phyloP scores from a whole-genome alignment of 2,797 vertebrate genomes.

The Echiichthys vipera region DNA sequence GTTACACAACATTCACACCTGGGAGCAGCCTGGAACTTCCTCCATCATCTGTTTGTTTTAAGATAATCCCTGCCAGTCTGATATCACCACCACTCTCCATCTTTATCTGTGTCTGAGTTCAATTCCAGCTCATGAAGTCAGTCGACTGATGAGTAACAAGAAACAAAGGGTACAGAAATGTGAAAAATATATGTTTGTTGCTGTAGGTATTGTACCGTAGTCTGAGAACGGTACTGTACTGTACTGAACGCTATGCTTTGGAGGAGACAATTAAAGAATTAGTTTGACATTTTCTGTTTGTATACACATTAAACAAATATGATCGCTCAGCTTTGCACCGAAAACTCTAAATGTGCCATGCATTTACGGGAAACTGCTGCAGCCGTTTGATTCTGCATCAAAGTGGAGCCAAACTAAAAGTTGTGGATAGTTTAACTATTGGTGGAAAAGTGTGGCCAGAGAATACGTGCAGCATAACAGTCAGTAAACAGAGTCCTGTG shows the following conservation, averaged over 20 bases:
- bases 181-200: background rate
- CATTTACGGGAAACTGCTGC: too few relatives aligned
- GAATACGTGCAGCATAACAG: too few relatives aligned
- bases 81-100: background rate
- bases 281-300: background rate
- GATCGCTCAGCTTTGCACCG: background rate
- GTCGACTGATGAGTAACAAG: background rate
- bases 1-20: conserved; percentile 16
- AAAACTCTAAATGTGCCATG: too few relatives aligned
- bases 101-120: background rate
- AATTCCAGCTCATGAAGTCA: background rate
- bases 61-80: background rate
- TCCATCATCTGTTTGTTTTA: background rate
- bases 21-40: background rate
- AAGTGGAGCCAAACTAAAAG: too few relatives aligned
- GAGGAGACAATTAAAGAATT: too few relatives aligned
- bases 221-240: too few relatives aligned
- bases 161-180: background rate
- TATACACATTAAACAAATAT: background rate
- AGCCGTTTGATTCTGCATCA: too few relatives aligned
- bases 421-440: too few relatives aligned
- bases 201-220: too few relatives aligned
- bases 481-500: too few relatives aligned
- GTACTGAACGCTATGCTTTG: background rate
- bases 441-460: too few relatives aligned